Evolutionary conservation across 2,888 invertebrate species (phyloP).

Genomic region (Volucella bombylans): DNA sequence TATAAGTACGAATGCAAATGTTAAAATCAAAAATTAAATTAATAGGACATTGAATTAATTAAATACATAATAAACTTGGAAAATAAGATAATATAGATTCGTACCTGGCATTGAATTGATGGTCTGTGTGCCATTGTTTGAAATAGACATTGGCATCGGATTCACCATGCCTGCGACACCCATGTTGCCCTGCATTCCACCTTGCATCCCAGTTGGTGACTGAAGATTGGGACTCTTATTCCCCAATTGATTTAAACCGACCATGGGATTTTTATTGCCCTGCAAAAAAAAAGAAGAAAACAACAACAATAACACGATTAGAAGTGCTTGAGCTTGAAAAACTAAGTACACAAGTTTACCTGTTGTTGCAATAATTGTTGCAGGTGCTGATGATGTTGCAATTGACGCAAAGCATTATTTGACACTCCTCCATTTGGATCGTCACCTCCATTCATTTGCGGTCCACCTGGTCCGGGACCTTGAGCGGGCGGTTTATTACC

Average conservation of each 20-base stretch:
- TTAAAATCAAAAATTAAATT: background rate
- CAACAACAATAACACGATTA: background rate
- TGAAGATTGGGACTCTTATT: constrained; percentile 93
- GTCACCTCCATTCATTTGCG: constrained; percentile 85
- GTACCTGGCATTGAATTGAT: constrained; percentile 89
- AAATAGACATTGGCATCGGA: constrained; percentile 88
- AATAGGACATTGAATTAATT: no score
- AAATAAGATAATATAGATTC: constrained; percentile 45
- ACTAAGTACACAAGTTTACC: constrained; percentile 67
- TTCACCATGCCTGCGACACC: constrained; percentile 85
- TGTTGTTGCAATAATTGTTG: constrained; percentile 88
- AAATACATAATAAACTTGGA: constrained; percentile 9
- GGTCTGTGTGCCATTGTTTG: constrained; percentile 89
- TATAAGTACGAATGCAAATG: no score
- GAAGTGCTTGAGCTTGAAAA: background rate
- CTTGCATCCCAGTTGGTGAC: constrained; percentile 92
- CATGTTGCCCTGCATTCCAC: constrained; percentile 90
- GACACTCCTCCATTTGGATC: constrained; percentile 89
- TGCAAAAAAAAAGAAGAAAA: constrained; percentile 69
- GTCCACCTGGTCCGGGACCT: constrained; percentile 89
- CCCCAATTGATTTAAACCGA: constrained; percentile 88
- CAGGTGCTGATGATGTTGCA: constrained; percentile 85
- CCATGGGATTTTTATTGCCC: constrained; percentile 81
- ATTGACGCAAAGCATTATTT: constrained; percentile 81
- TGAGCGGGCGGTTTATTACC: constrained; percentile 90